phyloP scores from a whole-genome alignment of 2,113 vertebrate genomes.

The Monopterus albus region DNA sequence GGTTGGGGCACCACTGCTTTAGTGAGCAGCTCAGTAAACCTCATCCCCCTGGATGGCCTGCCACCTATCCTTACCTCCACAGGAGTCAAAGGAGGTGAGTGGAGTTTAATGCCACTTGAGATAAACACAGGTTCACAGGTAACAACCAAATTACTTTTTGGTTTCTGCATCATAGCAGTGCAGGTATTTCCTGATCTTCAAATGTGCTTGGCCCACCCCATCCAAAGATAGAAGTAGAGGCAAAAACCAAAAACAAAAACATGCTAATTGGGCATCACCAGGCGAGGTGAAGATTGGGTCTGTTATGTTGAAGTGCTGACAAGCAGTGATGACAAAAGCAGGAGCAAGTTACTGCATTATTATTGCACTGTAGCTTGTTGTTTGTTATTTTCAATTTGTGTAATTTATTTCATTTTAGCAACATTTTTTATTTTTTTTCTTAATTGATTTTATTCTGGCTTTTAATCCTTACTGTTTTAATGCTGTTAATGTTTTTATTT shows the following conservation, averaged over 20 bases:
- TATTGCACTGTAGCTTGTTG: too few species aligned
- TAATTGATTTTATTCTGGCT: too few species aligned
- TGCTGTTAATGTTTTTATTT: too few species aligned
- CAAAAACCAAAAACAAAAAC: not conserved
- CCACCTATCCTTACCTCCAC: slow-evolving; percentile 98
- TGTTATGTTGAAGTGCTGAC: not conserved
- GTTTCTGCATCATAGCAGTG: not conserved
- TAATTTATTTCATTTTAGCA: too few species aligned
- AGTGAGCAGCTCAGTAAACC: slow-evolving; percentile 92
- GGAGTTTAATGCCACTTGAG: not conserved
- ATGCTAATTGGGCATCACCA: not conserved
- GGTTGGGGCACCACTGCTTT: slow-evolving; percentile 88
- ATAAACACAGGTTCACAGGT: not conserved
- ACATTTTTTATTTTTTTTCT: too few species aligned
- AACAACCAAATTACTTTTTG: not conserved
- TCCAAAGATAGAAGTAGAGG: too few species aligned
- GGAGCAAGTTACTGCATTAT: too few species aligned
- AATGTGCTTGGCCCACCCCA: not conserved
- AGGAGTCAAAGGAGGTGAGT: slow-evolving; percentile 95
- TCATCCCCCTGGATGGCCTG: slow-evolving; percentile 94
- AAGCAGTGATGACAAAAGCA: not conserved
- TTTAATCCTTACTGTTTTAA: too few species aligned
- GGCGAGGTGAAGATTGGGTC: not conserved
- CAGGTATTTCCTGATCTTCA: not conserved
- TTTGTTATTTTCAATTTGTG: too few species aligned